phyloP scores from a whole-genome alignment of 2,113 vertebrate genomes.

The Hypanus sabinus region DNA sequence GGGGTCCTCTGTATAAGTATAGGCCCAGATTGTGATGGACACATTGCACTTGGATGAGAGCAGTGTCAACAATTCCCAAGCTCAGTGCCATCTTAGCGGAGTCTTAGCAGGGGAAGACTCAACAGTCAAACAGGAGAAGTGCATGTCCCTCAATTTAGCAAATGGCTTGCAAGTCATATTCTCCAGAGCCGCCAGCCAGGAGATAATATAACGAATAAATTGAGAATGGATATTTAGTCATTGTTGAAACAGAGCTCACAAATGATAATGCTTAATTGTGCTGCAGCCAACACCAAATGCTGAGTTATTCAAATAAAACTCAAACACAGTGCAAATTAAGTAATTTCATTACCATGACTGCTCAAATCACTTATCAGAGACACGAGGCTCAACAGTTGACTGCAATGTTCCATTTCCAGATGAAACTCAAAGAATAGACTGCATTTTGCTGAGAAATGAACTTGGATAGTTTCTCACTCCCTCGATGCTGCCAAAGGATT shows the following conservation, averaged over 20 bases:
- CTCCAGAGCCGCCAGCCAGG: background rate
- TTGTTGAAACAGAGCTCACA: background rate
- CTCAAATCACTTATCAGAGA: background rate
- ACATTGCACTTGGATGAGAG: too few species aligned
- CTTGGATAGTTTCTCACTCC: too few species aligned
- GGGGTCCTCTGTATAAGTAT: too few species aligned
- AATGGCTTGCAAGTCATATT: background rate
- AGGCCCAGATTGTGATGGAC: too few species aligned
- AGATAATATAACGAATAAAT: background rate
- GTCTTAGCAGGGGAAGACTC: too few species aligned
- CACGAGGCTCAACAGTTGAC: background rate
- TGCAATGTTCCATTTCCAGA: background rate
- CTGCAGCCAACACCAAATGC: background rate
- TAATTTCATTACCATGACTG: background rate
- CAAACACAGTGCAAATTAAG: background rate
- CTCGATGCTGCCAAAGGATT: too few species aligned
- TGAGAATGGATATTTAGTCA: background rate
- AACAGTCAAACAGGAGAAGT: background rate
- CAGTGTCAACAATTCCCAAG: too few species aligned
- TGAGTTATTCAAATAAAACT: background rate
- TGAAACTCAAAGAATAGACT: background rate
- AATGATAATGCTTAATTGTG: background rate
- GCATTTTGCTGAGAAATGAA: background rate
- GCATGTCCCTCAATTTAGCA: background rate
- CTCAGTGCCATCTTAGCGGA: too few species aligned